phyloP scores from a whole-genome alignment of 2,113 vertebrate genomes.

The Percina caprodes region DNA sequence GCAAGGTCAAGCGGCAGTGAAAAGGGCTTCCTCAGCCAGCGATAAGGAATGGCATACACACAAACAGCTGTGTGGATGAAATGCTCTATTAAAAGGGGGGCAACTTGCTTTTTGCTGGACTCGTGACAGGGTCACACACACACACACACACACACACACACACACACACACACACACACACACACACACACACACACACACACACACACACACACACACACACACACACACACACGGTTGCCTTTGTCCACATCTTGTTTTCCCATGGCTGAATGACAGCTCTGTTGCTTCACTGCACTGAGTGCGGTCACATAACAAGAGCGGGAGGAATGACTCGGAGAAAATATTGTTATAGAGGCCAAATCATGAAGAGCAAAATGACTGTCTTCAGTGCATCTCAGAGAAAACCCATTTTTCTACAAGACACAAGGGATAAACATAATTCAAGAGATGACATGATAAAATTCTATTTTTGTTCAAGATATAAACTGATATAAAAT shows the following conservation, averaged over 20 bases:
- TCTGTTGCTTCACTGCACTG: conserved; percentile 38
- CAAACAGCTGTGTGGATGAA: conserved; percentile 19
- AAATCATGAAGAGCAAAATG: neutral
- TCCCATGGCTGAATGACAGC: conserved; percentile 25
- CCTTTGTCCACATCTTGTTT: conserved; percentile 44
- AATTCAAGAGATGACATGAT: neutral
- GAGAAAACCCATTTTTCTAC: neutral
- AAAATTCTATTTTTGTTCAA: neutral
- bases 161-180: conserved; percentile 4
- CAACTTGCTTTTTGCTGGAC: neutral
- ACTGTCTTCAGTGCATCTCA: neutral
- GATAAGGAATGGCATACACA: conserved; percentile 56
- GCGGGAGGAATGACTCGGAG: conserved; percentile 18
- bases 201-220: conserved; percentile 13
- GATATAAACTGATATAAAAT: conserved; percentile 4
- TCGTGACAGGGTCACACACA: neutral
- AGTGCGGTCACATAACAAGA: conserved; percentile 49
- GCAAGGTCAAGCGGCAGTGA: conserved; percentile 56
- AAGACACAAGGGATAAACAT: neutral
- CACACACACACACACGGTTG: conserved; percentile 31
- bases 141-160: neutral
- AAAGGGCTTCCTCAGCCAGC: conserved; percentile 48
- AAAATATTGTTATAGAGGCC: conserved; percentile 45
- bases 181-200: conserved; percentile 6
- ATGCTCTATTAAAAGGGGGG: conserved; percentile 17